A percentile compares a stretch with the other conserved stretches of the same genome.
Evolutionary conservation across 1,140 invertebrate species (phyloP).

Genomic region (Ostrea denselamellosa): DNA sequence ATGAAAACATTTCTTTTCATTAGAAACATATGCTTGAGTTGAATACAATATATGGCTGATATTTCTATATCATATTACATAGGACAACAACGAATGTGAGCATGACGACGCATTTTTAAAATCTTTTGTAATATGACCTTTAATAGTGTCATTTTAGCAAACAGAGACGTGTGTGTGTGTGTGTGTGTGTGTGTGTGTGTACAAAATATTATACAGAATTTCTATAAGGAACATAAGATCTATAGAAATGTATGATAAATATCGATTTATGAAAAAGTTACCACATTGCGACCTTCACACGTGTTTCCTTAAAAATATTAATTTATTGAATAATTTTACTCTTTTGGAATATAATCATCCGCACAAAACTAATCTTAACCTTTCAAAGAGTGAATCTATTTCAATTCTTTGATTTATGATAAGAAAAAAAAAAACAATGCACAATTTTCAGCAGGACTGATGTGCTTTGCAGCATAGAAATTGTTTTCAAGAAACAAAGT

Average conservation of each 20-base stretch:
- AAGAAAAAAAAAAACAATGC: no score
- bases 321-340: neutral
- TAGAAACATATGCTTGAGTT: neutral
- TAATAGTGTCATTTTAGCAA: neutral
- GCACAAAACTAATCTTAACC: no score
- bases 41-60: neutral
- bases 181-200: neutral
- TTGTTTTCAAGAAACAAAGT: no score
- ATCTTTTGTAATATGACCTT: constrained; percentile 8
- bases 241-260: neutral
- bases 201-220: neutral
- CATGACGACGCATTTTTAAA: constrained; percentile 1
- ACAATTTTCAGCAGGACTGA: no score
- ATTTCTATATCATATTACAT: constrained; percentile 13
- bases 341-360: no score
- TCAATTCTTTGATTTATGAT: no score
- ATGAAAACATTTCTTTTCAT: constrained; percentile 24
- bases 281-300: neutral
- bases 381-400: no score
- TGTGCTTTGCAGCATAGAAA: no score
- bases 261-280: neutral
- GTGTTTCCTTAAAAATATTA: neutral
- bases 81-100: neutral
- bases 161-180: neutral
- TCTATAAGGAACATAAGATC: neutral